Evolutionary conservation across 2,113 vertebrate species (phyloP), one percentile per base, ranked within the genome.

Genomic region (Lasiurus cinereus): DNA sequence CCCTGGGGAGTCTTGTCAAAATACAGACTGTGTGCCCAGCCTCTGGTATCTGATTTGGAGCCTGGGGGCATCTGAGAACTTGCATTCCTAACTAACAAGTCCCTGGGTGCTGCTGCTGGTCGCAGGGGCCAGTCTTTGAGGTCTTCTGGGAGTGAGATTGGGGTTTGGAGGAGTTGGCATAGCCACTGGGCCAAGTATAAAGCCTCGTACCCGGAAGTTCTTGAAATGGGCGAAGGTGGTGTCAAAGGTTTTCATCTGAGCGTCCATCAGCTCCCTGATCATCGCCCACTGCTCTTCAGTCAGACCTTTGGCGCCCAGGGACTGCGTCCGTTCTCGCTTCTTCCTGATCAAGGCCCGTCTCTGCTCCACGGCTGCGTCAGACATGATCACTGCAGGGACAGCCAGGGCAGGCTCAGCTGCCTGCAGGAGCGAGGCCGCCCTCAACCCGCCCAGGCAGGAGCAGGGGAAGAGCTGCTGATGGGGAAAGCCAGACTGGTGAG

Each of bases 371-470:
- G 98, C 98, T 2, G 97, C 97, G 0, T 98, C 98, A 0, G 98
- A 98, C 98, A 98, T 98, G 96, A 98, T 98, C 97, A 98, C 98
- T 98, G 97, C 13, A 15, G 21, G 74, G 46, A 85, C 4, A 78
- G 56, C 0, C 31, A 59, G 21, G 24, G 46, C 82, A 54, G 77
- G 24, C 9, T 95, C n/a, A 64, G 46, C 36, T 7, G 0, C 43
- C 48, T 27, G 3, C 22, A 19, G 31, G 48, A n/a, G 7, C 46
- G 13, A 2, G 29, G 74, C n/a, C 15, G 2, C 50, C 29, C 62
- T 43, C 21, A 22, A 24, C 43, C 50, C 21, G 31, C 16, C 8
- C 33, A 12, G 13, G 33, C 46, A 29, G 54, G 39, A 29, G 22
- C 5, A 24, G 36, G 29, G 21, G 11, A 18, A 19, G 31, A 15